Percentiles rank a stretch among this genome's conserved stretches.
Conservation (phyloP, 2,797 vertebrate species). For the Tokudaia tokunoshimensis region DNA sequence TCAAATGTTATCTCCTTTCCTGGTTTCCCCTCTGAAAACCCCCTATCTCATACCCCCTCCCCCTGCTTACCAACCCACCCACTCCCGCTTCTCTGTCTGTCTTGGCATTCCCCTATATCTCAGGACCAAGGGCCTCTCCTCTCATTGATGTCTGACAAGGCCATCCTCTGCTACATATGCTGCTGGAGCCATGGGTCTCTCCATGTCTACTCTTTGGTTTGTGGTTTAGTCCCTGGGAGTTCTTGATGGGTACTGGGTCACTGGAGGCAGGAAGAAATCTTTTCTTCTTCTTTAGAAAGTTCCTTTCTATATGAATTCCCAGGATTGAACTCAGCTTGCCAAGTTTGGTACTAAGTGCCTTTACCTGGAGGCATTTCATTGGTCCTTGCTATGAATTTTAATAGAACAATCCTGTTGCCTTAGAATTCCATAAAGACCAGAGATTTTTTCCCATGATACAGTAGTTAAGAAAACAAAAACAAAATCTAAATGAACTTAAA, state of each 20-base stretch:
- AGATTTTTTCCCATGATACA: not conserved
- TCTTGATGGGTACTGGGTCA: not conserved
- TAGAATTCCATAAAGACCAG: constrained; percentile 24
- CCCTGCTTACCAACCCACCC: too few species aligned
- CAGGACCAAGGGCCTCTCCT: too few species aligned
- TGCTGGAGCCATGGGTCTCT: too few species aligned
- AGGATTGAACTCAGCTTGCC: not conserved
- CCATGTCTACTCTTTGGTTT: too few species aligned
- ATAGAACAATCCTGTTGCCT: not conserved
- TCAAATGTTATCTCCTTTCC: too few species aligned
- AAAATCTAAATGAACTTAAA: not conserved
- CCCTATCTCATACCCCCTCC: too few species aligned
- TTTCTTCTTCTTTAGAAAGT: constrained; percentile 6
- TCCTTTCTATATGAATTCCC: not conserved
- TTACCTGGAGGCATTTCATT: not conserved
- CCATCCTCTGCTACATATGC: too few species aligned
- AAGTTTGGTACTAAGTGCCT: not conserved
- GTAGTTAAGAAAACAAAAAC: not conserved
- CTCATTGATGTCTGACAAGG: too few species aligned
- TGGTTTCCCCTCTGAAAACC: too few species aligned
- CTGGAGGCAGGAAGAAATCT: not conserved
- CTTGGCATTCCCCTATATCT: too few species aligned
- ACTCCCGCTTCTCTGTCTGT: too few species aligned
- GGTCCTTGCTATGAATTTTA: not conserved
- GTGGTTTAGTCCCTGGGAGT: too few species aligned